phyloP scores from a whole-genome alignment of 2,888 invertebrate genomes.

The Aporophyla lueneburgensis region DNA sequence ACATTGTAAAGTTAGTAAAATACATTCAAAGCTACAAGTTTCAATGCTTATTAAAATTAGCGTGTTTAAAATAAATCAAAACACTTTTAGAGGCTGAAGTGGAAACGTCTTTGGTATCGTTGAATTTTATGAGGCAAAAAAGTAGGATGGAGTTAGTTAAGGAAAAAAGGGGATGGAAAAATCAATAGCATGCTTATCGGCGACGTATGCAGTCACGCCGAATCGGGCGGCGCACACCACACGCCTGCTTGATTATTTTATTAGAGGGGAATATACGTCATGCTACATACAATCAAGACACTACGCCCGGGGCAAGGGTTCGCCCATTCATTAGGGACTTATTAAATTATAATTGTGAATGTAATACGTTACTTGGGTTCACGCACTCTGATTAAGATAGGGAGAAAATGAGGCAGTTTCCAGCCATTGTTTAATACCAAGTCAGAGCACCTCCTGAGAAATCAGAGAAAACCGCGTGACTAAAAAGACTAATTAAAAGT shows the following conservation, averaged over 20 bases:
- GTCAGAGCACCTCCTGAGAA: slow-evolving; percentile 54
- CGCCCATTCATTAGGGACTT: slow-evolving; percentile 27
- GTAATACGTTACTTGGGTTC: slow-evolving; percentile 32
- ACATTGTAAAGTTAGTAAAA: neutral
- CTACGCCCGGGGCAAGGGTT: slow-evolving; percentile 29
- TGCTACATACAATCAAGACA: slow-evolving; percentile 30
- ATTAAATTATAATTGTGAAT: slow-evolving; percentile 37
- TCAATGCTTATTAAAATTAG: slow-evolving; percentile 32
- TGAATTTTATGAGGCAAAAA: slow-evolving; percentile 62
- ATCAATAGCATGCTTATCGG: slow-evolving; percentile 79
- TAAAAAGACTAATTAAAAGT: slow-evolving; percentile 76
- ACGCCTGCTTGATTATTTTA: slow-evolving; percentile 70
- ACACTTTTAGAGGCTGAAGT: slow-evolving; percentile 41
- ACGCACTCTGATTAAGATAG: slow-evolving; percentile 36
- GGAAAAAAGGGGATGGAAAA: slow-evolving; percentile 74
- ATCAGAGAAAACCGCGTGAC: slow-evolving; percentile 68
- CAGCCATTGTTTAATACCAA: slow-evolving; percentile 62
- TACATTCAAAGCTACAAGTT: slow-evolving; percentile 21
- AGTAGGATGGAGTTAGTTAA: slow-evolving; percentile 64
- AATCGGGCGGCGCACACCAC: slow-evolving; percentile 68
- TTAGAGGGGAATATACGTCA: slow-evolving; percentile 45
- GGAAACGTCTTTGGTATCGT: slow-evolving; percentile 34
- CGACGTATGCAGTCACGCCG: slow-evolving; percentile 79
- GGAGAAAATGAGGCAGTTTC: slow-evolving; percentile 67
- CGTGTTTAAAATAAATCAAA: slow-evolving; percentile 51